Percentiles rank a stretch among this genome's conserved stretches.
Conservation (phyloP, 2,113 vertebrate genomes). For the Takifugu bimaculatus region DNA sequence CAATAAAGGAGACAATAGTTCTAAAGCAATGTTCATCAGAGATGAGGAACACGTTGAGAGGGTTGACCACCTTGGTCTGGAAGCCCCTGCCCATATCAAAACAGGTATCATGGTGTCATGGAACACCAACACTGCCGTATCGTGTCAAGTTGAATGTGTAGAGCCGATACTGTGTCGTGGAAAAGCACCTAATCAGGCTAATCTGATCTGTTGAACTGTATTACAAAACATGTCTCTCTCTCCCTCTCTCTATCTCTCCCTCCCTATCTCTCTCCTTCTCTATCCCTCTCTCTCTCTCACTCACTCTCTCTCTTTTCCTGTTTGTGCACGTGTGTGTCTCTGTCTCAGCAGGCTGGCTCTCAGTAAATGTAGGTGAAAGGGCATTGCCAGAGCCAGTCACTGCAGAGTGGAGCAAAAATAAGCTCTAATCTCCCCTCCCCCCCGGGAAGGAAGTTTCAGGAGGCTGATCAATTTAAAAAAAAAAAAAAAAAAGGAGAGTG, state of each 20-base stretch:
- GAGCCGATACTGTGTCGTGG: no score
- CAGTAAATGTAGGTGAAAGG: slow-evolving; percentile 69
- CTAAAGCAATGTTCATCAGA: no score
- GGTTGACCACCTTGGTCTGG: no score
- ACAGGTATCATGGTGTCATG: no score
- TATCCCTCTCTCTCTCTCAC: no score
- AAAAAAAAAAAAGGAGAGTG: no score
- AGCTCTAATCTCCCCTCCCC: slow-evolving; percentile 55
- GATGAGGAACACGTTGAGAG: no score
- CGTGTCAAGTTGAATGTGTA: no score
- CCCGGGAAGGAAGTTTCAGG: slow-evolving; percentile 10
- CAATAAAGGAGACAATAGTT: no score
- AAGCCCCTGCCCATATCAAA: no score
- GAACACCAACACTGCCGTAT: no score
- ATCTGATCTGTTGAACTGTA: slow-evolving; percentile 52
- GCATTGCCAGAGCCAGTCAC: slow-evolving; percentile 53
- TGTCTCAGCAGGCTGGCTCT: slow-evolving; percentile 22
- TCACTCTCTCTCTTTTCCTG: slow-evolving; percentile 11
- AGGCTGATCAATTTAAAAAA: not conserved
- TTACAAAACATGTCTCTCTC: slow-evolving; percentile 40
- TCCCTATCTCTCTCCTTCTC: not conserved
- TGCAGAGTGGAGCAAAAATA: slow-evolving; percentile 51
- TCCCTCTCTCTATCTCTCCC: no score
- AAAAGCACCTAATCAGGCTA: slow-evolving; percentile 23
- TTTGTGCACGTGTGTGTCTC: slow-evolving; percentile 19